These are phyloP conservation scores for Lagocephalus sceleratus DNA, from an alignment of 2,797 vertebrate species.

Conservation along the genomic window DNA sequence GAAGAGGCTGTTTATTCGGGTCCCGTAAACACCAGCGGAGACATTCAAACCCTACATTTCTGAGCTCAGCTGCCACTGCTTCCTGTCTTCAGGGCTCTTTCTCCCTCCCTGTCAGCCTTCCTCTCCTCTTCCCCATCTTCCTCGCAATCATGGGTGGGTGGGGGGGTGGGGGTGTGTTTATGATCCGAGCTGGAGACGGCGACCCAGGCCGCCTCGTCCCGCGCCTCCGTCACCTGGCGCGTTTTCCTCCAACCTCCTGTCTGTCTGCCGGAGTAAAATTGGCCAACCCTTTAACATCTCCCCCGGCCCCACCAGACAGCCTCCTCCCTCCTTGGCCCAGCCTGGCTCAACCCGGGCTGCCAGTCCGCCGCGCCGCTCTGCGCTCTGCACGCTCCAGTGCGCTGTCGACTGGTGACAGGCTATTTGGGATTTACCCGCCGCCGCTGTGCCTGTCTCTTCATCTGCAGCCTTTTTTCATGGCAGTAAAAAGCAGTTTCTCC, in stretches of 20 bases:
- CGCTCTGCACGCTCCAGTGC: conserved; percentile 72
- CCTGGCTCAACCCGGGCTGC: conserved; percentile 57
- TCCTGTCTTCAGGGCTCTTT: conserved; percentile 32
- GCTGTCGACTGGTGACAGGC: conserved; percentile 74
- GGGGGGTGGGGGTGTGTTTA: conserved; percentile 66
- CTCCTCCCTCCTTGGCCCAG: conserved; percentile 47
- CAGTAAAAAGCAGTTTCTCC: conserved; percentile 63
- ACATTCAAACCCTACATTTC: conserved; percentile 56
- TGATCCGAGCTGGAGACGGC: conserved; percentile 52
- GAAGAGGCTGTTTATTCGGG: conserved; percentile 48
- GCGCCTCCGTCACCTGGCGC: conserved; percentile 56
- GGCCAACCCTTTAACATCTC: conserved; percentile 61
- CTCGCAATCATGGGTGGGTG: conserved; percentile 55
- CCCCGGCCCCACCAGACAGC: conserved; percentile 58
- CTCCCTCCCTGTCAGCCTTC: conserved; percentile 49
- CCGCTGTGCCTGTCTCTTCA: conserved; percentile 73
- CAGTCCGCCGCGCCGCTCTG: conserved; percentile 59
- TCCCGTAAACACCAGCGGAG: conserved; percentile 54
- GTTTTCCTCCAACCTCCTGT: conserved; percentile 62
- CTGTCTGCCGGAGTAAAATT: conserved; percentile 62
- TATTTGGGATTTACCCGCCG: conserved; percentile 76
- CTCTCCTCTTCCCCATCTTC: conserved; percentile 29
- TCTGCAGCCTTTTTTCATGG: conserved; percentile 71
- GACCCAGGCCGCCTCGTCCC: conserved; percentile 59
- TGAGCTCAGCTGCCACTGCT: conserved; percentile 43